Evolutionary conservation across 2,888 invertebrate species (phyloP).

Genomic region (Tetropium fuscum): DNA sequence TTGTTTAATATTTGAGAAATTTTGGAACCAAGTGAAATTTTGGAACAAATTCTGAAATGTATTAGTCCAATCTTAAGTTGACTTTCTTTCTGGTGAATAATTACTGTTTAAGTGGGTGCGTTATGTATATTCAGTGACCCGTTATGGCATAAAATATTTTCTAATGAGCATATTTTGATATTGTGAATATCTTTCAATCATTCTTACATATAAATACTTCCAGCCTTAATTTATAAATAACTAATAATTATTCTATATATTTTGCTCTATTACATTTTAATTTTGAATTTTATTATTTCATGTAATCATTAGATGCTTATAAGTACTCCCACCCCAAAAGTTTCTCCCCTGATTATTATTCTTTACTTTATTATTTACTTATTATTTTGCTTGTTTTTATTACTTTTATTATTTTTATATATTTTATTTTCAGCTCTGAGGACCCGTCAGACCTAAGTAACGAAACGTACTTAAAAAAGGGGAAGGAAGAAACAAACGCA

Average conservation of each 20-base stretch:
- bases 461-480: too few species aligned
- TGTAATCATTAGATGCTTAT: too few species aligned
- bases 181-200: not conserved
- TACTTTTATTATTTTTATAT: constrained; percentile 19
- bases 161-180: not conserved
- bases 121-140: not conserved
- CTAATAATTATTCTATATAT: too few species aligned
- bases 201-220: not conserved
- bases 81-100: constrained; percentile 3
- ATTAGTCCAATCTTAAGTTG: too few species aligned
- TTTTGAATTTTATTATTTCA: too few species aligned
- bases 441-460: constrained; percentile 23
- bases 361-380: constrained; percentile 7
- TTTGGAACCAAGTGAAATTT: too few species aligned
- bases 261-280: too few species aligned
- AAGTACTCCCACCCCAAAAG: not conserved
- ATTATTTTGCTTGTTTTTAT: constrained; percentile 1
- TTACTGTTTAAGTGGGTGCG: constrained; percentile 12
- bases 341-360: not conserved
- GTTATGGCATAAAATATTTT: not conserved
- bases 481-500: constrained; percentile 35
- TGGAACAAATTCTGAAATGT: too few species aligned
- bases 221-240: not conserved
- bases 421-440: constrained; percentile 34
- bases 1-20: too few species aligned